Evolutionary conservation across 2,888 invertebrate species (phyloP), one percentile per base, ranked within the genome.

Genomic region (Plutella xylostella): DNA sequence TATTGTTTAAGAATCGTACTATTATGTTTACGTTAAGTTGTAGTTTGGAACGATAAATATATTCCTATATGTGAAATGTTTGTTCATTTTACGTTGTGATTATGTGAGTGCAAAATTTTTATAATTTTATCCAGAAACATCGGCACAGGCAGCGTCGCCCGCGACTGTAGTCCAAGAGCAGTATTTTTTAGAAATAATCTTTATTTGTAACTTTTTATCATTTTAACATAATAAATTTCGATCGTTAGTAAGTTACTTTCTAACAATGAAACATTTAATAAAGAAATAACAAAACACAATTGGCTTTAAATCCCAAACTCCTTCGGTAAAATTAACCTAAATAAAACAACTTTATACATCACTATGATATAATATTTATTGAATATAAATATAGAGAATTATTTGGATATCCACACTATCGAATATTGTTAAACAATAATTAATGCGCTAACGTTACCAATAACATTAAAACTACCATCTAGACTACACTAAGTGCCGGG

Each of bases 261-360:
- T 83, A 83, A 83, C 82, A 80, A 66, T 82, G 78, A 82, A 80
- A 77, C 78, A 82, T 82, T 82, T 80, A 82, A 82, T 82, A 82
- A 82, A 82, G 76, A 80, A 80, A 82, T 76, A 77, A 73, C 73
- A 78, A 79, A 15, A 37, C 19, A 34, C 35, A 17, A 28, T 11
- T 25, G 14, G 30, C 11, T 6, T 28, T 28, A 9, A 28, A 28
- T 6, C 28, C 3, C 7, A 25, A 9, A 25, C 25, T 25, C 5
- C 5, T 25, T 7, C 5, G 9, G 9, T 9, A 25, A 25, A 9
- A n/a, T n/a, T n/a, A 15, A 15, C 9, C 17, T 17, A 39, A 39
- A 39, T 39, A 49, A 49, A 51, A 51, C 47, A 44, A 43, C 51
- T 48, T 48, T 54, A 53, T 61, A 62, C 63, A 52, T 51, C 43